phyloP scores from a whole-genome alignment of 2,888 invertebrate genomes.

The Noctua janthe region DNA sequence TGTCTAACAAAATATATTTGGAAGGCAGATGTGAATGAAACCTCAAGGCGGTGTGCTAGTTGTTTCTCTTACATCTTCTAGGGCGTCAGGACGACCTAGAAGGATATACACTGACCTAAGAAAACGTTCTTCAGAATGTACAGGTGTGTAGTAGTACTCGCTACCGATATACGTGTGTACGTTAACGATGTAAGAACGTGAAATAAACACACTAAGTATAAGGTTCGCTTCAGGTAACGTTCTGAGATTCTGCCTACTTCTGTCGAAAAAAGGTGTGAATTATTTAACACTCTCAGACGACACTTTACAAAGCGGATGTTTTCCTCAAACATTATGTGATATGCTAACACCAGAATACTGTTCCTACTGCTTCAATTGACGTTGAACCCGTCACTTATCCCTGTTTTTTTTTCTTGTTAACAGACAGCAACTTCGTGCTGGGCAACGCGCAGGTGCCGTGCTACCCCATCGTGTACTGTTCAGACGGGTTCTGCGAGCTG shows the following conservation, averaged over 20 bases:
- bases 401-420: conserved; percentile 49
- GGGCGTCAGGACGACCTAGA: not conserved
- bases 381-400: not conserved
- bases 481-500: conserved; percentile 98
- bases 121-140: not conserved
- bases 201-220: not conserved
- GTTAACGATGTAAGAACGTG: not conserved
- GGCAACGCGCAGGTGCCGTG: conserved; percentile 98
- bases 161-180: not conserved
- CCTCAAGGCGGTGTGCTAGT: not conserved
- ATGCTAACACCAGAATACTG: not conserved
- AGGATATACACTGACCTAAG: not conserved
- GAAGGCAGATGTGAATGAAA: not conserved
- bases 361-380: not conserved
- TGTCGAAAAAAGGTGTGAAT: not conserved
- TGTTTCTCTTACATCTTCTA: not conserved
- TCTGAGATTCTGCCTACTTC: not conserved
- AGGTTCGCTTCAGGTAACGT: not conserved
- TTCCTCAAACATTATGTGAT: not conserved
- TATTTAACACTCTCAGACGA: not conserved
- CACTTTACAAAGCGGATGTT: not conserved
- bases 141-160: not conserved
- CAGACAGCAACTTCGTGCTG: conserved; percentile 99
- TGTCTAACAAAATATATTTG: not conserved
- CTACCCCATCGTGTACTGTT: conserved; percentile 98